A percentile compares a stretch with the other conserved stretches of the same genome.
phyloP scores from a whole-genome alignment of 2,797 vertebrate genomes.

The Gymnothorax reevesii region DNA sequence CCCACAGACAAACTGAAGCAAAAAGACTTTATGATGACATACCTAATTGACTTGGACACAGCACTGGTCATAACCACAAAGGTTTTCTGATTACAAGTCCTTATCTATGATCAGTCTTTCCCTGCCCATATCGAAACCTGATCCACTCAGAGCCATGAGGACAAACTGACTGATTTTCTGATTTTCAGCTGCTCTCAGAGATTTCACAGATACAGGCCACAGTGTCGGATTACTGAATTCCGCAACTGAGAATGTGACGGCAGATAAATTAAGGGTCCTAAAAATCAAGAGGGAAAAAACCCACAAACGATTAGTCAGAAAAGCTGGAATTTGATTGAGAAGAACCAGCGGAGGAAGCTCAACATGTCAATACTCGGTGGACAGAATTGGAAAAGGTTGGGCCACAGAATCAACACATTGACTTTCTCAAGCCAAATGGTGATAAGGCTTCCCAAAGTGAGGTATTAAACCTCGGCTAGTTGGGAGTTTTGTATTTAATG shows the following conservation, averaged over 20 bases:
- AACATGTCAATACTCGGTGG: neutral
- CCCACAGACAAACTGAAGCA: conserved; percentile 54
- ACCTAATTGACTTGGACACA: neutral
- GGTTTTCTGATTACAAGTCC: too few relatives aligned
- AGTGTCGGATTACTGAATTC: conserved; percentile 17
- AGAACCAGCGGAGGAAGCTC: neutral
- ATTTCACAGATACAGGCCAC: too few relatives aligned
- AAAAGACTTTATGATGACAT: conserved; percentile 34
- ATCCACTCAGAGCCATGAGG: too few relatives aligned
- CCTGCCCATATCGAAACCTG: too few relatives aligned
- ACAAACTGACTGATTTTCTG: too few relatives aligned
- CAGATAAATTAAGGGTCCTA: neutral
- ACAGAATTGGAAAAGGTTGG: neutral
- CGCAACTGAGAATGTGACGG: neutral
- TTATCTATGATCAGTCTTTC: too few relatives aligned
- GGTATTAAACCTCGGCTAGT: neutral
- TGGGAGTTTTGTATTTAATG: neutral
- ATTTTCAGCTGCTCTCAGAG: too few relatives aligned
- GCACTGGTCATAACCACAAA: too few relatives aligned
- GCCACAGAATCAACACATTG: neutral
- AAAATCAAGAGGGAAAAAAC: too few relatives aligned
- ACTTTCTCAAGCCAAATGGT: neutral
- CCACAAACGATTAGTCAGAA: neutral
- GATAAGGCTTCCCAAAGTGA: neutral
- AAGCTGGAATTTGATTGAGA: neutral